These are phyloP conservation scores for Simalia tracyae DNA, from an alignment of 2,797 vertebrate species.

Conservation along the genomic window DNA sequence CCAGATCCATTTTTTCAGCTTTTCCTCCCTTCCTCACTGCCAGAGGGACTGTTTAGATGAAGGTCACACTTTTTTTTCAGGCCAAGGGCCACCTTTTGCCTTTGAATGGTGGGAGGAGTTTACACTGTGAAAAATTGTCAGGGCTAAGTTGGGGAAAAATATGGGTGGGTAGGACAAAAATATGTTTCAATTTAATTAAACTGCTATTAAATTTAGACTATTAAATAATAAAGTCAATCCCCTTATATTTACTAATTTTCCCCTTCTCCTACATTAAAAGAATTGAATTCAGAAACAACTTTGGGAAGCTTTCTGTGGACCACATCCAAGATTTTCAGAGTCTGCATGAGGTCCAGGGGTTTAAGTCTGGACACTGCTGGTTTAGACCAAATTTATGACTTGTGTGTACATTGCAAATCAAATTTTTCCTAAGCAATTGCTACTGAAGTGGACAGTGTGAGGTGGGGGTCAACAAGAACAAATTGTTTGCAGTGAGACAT, in stretches of 20 bases:
- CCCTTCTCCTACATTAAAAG: neutral
- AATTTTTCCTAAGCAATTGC: constrained; percentile 33
- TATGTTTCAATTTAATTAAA: too few species aligned
- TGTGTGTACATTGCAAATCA: constrained; percentile 29
- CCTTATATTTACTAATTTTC: neutral
- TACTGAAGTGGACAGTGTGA: constrained; percentile 24
- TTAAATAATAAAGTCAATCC: neutral
- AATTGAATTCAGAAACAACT: neutral
- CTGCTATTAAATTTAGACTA: neutral
- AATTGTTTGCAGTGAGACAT: constrained; percentile 30
- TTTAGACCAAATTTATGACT: neutral
- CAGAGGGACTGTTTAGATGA: constrained; percentile 17
- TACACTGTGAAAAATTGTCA: too few species aligned
- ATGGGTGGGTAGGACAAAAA: too few species aligned
- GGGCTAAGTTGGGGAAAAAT: too few species aligned
- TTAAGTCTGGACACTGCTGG: neutral
- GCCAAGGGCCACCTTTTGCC: neutral
- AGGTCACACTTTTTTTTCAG: neutral
- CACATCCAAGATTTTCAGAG: neutral
- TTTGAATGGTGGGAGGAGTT: neutral
- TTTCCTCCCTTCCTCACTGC: neutral
- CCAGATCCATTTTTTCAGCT: neutral
- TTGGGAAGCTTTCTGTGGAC: neutral
- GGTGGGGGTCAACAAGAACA: constrained; percentile 12
- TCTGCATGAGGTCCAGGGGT: neutral